Conservation (phyloP, 92 coral and sea anemone genomes). For the Metridium senile region DNA sequence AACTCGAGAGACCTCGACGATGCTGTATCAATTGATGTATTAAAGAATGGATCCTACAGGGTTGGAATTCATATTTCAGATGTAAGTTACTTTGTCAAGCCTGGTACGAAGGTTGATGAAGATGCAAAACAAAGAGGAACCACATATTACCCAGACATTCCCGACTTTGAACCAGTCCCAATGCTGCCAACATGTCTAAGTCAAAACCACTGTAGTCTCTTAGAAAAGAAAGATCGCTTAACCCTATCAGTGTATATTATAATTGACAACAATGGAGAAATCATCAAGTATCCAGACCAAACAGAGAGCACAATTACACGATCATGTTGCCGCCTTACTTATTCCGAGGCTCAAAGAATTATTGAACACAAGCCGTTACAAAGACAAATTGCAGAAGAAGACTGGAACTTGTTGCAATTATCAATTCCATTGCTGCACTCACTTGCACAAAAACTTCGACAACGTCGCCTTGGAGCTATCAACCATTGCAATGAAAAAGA, state of each 20-base stretch:
- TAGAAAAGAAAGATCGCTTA: constrained; percentile 68
- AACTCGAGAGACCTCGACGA: constrained; percentile 82
- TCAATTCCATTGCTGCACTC: constrained; percentile 30
- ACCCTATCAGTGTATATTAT: constrained; percentile 66
- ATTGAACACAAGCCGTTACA: constrained; percentile 29
- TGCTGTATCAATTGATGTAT: constrained; percentile 68
- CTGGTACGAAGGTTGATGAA: constrained; percentile 59
- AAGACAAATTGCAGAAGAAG: not conserved
- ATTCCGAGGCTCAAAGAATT: constrained; percentile 71
- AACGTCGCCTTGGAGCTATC: constrained; percentile 68
- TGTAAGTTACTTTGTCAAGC: constrained; percentile 81
- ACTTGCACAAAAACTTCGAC: constrained; percentile 59
- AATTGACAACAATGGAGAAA: constrained; percentile 49
- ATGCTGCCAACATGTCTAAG: constrained; percentile 89
- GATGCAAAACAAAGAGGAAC: constrained; percentile 83
- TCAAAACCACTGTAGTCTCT: constrained; percentile 74
- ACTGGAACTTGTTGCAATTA: not conserved
- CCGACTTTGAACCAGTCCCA: constrained; percentile 48
- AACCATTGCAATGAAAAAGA: constrained; percentile 55
- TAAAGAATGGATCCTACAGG: constrained; percentile 29
- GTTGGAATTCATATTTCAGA: constrained; percentile 94
- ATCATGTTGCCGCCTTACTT: constrained; percentile 69
- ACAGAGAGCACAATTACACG: constrained; percentile 54
- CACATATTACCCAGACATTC: constrained; percentile 73
- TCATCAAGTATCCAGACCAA: constrained; percentile 5